A percentile compares a stretch with the other conserved stretches of the same genome.
Evolutionary conservation across 2,888 invertebrate species (phyloP).

Genomic region (Nemoura dubitans): DNA sequence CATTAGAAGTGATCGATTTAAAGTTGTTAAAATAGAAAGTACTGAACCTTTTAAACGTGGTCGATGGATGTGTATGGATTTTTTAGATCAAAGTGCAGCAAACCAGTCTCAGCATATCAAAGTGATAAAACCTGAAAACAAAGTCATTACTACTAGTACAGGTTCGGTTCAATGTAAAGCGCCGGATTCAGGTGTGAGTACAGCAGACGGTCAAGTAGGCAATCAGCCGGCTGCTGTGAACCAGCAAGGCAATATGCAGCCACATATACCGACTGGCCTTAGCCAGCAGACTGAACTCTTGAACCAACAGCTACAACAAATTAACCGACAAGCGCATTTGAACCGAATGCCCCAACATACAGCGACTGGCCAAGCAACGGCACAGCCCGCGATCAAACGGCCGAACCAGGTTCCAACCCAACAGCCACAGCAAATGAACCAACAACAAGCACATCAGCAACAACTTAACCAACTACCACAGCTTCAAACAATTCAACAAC

Average conservation of each 20-base stretch:
- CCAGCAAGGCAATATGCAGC: not conserved
- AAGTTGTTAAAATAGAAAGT: slow-evolving; percentile 95
- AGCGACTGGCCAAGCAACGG: not conserved
- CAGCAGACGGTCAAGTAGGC: not conserved
- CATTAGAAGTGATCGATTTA: slow-evolving; percentile 85
- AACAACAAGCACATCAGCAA: not conserved
- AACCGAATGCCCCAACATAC: not conserved
- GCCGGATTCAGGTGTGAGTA: slow-evolving; percentile 7
- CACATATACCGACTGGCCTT: not conserved
- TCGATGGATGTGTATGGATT: slow-evolving; percentile 95
- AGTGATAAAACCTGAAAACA: slow-evolving; percentile 15
- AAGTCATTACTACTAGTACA: slow-evolving; percentile 18
- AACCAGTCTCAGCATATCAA: slow-evolving; percentile 54
- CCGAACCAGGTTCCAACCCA: not conserved
- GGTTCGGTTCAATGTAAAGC: slow-evolving; percentile 13
- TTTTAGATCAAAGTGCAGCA: slow-evolving; percentile 81
- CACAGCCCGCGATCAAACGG: not conserved
- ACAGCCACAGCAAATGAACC: not conserved
- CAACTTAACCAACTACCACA: not conserved
- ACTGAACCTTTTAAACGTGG: slow-evolving; percentile 94
- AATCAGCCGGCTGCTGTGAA: not conserved
- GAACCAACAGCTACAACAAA: slow-evolving; percentile 33
- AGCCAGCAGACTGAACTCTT: slow-evolving; percentile 19
- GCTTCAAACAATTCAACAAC: slow-evolving; percentile 14
- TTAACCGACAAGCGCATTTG: slow-evolving; percentile 48